Evolutionary conservation across 2,888 invertebrate species (phyloP).

Genomic region (Brachyopa scutellaris): DNA sequence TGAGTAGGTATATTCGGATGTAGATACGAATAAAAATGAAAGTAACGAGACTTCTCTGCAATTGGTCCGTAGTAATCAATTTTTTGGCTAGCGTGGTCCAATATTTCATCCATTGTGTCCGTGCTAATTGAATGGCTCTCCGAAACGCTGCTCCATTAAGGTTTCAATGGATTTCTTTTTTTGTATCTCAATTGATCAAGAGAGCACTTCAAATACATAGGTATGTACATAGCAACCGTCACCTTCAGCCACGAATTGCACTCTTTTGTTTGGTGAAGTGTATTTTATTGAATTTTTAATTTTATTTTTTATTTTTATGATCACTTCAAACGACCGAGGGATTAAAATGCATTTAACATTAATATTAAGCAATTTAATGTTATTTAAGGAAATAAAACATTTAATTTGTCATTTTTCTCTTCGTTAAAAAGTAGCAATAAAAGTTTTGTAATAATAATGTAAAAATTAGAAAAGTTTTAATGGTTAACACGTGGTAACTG

Average conservation of each 20-base stretch:
- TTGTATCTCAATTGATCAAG: conserved; percentile 6
- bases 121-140: conserved; percentile 44
- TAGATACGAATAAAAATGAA: conserved; percentile 2
- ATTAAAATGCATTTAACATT: background rate
- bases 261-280: background rate
- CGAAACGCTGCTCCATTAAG: conserved; percentile 20
- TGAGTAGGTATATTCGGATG: background rate
- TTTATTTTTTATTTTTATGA: background rate
- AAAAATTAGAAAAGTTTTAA: conserved; percentile 19
- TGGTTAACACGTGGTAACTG: conserved; percentile 12
- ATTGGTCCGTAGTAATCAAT: conserved; percentile 24
- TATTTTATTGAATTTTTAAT: background rate
- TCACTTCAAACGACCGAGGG: background rate
- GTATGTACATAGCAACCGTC: too few species aligned
- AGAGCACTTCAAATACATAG: too few species aligned
- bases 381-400: background rate
- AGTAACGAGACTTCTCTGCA: background rate
- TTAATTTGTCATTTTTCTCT: background rate
- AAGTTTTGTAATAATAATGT: conserved; percentile 2
- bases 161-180: background rate
- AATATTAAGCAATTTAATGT: background rate
- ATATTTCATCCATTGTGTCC: conserved; percentile 32
- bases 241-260: conserved; percentile 1
- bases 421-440: background rate
- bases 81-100: conserved; percentile 19